Evolutionary conservation across 92 coral and sea anemone species (phyloP), one percentile per base, ranked within the genome.

Genomic region (Phenganax stokvisi): DNA sequence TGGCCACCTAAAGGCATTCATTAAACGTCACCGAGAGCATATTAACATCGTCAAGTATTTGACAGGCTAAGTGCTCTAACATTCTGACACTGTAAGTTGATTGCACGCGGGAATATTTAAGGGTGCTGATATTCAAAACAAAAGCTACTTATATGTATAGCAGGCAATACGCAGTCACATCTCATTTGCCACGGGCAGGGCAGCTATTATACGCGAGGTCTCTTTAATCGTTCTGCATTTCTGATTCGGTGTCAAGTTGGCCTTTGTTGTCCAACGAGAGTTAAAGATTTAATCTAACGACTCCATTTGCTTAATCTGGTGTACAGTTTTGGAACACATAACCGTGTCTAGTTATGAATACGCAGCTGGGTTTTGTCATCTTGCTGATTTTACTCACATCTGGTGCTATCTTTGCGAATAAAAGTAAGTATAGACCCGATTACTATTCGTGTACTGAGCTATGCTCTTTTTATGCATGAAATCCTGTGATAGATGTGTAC

Each of bases 161-260:
- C 12, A 64, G 70, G 12, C 47, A 37, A 11, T 12, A 10, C 30
- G 70, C 70, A 37, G 70, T 64, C 70, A 64, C 70, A 64, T 64
- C 70, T 64, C 70, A 64, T 64, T 64, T 64, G 70, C 70, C 29
- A 25, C 70, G 70, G 29, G 20, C 70, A 17, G 70, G 27, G 8
- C 37, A 17, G 37, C 70, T 44, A 64, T 62, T 12, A 64, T 37
- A 64, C 29, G 29, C 29, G 27, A 64, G 29, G 20, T 28, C 25
- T 31, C 30, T 11, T 64, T 8, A 7, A 64, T n/a, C 10, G 27
- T 64, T 20, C 70, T 17, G 12, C 37, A 64, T 0, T 17, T n/a
- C 47, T 64, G 47, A 30, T n/a, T 64, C 29, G 70, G 70, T 64
- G 70, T 64, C 70, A 28, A 64, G 70, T 64, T 30, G 29, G 37